Evolutionary conservation across 2,797 vertebrate genomes (phyloP), one percentile per base, ranked within the genome.

Genomic region (Poecile montanus): DNA sequence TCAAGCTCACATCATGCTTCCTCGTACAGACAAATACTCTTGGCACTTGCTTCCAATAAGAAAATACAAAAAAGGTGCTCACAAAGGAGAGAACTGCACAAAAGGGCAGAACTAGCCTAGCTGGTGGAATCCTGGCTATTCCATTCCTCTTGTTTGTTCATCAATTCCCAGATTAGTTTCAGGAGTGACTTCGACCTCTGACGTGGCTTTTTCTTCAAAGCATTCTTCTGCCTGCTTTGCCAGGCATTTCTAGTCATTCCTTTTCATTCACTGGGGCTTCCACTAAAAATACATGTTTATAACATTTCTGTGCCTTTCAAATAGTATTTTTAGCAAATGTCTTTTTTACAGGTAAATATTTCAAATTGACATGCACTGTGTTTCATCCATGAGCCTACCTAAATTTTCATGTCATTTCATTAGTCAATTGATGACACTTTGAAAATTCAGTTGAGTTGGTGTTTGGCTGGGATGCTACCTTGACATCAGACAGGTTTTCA

Each of bases 181-280:
- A 51, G 32, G 42, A 93, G 50, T 81, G 92, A 79, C 45, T 73
- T 90, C 63, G 76, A 14, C 61, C 85, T 81, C 91, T 91, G 87
- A 88, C 0, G 0, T 79, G 30, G 30, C 20, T 82, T 45, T 83
- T 78, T 61, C 17, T 7, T 3, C 44, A 40, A 57, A 88, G 25
- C 0, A 1, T 92, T 80, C 12, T 88, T 84, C 50, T 89, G 36
- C 54, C 45, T 54, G 25, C 62, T 88, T 87, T 16, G 27, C 32
- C 34, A 58, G 32, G 16, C 40, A 44, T 84, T 96, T 87, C 34
- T 71, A 25, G 25, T 85, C 7, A 38, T 87, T 87, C 29, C 25
- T 57, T 77, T 86, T 88, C 20, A 22, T 40, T 89, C 8, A 13
- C 0, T 71, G 17, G 16, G 30, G 6, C 9, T 79, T 86, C 73